phyloP scores from a whole-genome alignment of 2,797 vertebrate species.

The Argya squamiceps region DNA sequence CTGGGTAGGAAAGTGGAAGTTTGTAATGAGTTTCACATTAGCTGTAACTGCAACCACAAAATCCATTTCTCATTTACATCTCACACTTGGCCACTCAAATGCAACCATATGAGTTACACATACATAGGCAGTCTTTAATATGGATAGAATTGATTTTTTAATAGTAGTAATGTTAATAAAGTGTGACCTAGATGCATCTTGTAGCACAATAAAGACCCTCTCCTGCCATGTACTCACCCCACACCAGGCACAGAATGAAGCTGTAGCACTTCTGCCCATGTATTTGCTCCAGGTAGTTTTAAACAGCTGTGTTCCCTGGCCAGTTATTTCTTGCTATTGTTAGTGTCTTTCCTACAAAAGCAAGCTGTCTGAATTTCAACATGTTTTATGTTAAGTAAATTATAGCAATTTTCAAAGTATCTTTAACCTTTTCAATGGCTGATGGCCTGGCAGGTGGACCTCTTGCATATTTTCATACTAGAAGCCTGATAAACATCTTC shows the following conservation, averaged over 20 bases:
- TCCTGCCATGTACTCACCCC: fast-evolving
- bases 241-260: not conserved
- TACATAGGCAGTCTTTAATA: not conserved
- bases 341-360: not conserved
- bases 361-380: not conserved
- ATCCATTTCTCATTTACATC: not conserved
- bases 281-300: fast-evolving
- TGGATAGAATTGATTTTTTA: not conserved
- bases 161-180: not conserved
- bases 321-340: not conserved
- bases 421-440: not conserved
- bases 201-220: fast-evolving
- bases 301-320: not conserved
- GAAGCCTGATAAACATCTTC: not conserved
- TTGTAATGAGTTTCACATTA: not conserved
- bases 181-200: not conserved
- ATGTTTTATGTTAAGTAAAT: not conserved
- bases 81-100: not conserved
- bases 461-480: not conserved
- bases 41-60: not conserved
- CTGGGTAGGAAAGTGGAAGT: not conserved
- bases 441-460: not conserved
- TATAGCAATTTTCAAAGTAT: not conserved
- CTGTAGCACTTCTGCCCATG: not conserved
- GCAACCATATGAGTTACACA: not conserved